Percentiles rank a stretch among this genome's conserved stretches.
Evolutionary conservation across 2,888 invertebrate species (phyloP).

Genomic region (Seladonia tumulorum): DNA sequence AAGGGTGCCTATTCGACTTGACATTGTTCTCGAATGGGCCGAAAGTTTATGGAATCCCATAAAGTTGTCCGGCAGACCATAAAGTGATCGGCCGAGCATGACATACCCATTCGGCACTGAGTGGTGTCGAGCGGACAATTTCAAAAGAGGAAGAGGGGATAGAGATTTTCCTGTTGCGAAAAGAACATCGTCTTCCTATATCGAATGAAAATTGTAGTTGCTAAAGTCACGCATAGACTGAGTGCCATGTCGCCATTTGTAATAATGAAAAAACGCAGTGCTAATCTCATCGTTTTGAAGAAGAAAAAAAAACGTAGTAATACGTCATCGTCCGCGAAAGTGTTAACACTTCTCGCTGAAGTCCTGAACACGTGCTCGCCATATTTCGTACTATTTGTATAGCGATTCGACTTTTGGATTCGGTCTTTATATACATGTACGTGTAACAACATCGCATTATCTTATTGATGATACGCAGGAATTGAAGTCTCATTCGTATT

Average conservation of each 20-base stretch:
- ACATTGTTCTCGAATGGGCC: too few species aligned
- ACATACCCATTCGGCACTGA: too few species aligned
- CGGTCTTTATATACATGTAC: conserved; percentile 36
- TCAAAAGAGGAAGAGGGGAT: too few species aligned
- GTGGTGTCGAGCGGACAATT: too few species aligned
- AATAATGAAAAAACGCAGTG: neutral
- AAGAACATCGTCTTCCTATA: too few species aligned
- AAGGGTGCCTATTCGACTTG: too few species aligned
- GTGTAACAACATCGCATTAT: conserved; percentile 32
- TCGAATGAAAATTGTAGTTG: neutral
- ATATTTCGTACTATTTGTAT: conserved; percentile 32
- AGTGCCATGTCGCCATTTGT: neutral
- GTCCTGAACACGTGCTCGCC: conserved; percentile 14
- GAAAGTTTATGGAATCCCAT: too few species aligned
- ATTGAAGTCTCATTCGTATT: conserved; percentile 34
- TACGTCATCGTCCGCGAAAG: conserved; percentile 11
- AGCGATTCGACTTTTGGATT: conserved; percentile 41
- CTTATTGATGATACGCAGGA: conserved; percentile 29
- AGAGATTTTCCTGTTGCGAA: too few species aligned
- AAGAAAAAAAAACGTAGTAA: neutral
- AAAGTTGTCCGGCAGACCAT: too few species aligned
- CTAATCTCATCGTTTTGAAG: neutral
- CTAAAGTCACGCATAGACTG: neutral
- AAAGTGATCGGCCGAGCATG: too few species aligned
- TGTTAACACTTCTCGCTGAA: neutral